Conservation (phyloP, 2,797 vertebrate genomes). For the Ataeniobius toweri region DNA sequence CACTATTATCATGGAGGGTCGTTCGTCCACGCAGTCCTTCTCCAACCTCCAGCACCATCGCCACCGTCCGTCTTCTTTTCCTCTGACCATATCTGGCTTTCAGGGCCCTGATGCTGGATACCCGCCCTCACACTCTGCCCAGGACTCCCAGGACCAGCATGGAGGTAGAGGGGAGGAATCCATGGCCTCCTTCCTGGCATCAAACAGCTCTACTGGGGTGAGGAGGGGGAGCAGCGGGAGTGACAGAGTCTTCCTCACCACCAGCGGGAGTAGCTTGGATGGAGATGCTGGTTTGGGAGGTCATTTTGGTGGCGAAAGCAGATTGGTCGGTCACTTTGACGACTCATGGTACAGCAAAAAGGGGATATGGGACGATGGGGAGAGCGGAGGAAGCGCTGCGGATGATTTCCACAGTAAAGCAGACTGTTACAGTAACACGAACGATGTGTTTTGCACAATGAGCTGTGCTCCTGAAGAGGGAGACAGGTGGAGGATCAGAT, state of each 20-base stretch:
- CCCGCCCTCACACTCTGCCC: constrained; percentile 36
- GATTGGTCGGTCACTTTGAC: constrained; percentile 22
- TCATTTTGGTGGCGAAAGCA: constrained; percentile 31
- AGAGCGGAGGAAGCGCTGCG: constrained; percentile 32
- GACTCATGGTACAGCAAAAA: constrained; percentile 54
- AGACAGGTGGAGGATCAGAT: constrained; percentile 30
- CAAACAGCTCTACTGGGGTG: constrained; percentile 16
- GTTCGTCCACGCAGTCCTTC: constrained; percentile 62
- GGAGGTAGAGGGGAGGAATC: constrained; percentile 44
- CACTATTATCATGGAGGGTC: constrained; percentile 77
- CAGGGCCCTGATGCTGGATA: constrained; percentile 51
- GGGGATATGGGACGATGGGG: constrained; percentile 57
- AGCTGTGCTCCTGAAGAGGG: constrained; percentile 34
- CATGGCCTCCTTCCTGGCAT: constrained; percentile 19
- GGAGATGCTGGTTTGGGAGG: constrained; percentile 38
- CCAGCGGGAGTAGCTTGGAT: constrained; percentile 27
- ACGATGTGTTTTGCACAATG: constrained; percentile 41
- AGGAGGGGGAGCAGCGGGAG: constrained; percentile 23
- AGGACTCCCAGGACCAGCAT: constrained; percentile 52
- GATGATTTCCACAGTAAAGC: constrained; percentile 40
- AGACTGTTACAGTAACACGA: constrained; percentile 38
- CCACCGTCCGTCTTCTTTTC: constrained; percentile 37
- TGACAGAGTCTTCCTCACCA: constrained; percentile 32
- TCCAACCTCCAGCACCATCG: constrained; percentile 58
- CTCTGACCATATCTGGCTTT: constrained; percentile 37